phyloP scores from a whole-genome alignment of 1,140 invertebrate species.

The Cotesia glomerata region DNA sequence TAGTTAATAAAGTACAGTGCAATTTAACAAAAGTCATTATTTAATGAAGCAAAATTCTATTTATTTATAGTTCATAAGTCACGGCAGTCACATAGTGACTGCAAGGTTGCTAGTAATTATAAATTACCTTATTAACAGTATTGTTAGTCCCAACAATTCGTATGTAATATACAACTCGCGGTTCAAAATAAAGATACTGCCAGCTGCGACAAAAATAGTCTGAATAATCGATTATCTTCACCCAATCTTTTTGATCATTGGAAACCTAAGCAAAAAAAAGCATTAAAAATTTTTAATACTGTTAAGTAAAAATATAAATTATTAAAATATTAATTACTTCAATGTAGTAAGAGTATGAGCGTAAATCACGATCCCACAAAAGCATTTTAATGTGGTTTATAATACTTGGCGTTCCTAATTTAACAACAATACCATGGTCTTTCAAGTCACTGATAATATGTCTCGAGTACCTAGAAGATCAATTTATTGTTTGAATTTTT shows the following conservation, averaged over 20 bases:
- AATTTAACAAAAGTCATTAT: too few species aligned
- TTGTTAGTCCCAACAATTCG: constrained; percentile 93
- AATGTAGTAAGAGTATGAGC: constrained; percentile 96
- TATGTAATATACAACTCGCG: constrained; percentile 88
- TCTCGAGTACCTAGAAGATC: constrained; percentile 76
- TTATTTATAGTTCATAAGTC: too few species aligned
- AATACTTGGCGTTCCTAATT: constrained; percentile 86
- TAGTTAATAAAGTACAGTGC: too few species aligned
- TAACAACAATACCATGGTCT: constrained; percentile 84
- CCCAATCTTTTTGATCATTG: constrained; percentile 95
- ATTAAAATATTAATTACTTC: constrained; percentile 65
- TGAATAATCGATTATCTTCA: constrained; percentile 89
- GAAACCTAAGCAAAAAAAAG: constrained; percentile 69
- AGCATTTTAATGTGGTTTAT: constrained; percentile 93
- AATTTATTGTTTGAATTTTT: not conserved
- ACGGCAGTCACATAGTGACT: too few species aligned
- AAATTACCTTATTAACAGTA: constrained; percentile 84
- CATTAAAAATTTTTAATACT: constrained; percentile 11
- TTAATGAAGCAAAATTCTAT: too few species aligned
- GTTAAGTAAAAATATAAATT: not conserved
- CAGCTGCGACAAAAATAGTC: constrained; percentile 92
- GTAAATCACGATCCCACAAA: constrained; percentile 92
- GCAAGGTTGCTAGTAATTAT: too few species aligned
- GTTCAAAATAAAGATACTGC: constrained; percentile 93
- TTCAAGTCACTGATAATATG: constrained; percentile 87